Conservation (phyloP, 2,797 vertebrate genomes). For the Pseudochirops cupreus region DNA sequence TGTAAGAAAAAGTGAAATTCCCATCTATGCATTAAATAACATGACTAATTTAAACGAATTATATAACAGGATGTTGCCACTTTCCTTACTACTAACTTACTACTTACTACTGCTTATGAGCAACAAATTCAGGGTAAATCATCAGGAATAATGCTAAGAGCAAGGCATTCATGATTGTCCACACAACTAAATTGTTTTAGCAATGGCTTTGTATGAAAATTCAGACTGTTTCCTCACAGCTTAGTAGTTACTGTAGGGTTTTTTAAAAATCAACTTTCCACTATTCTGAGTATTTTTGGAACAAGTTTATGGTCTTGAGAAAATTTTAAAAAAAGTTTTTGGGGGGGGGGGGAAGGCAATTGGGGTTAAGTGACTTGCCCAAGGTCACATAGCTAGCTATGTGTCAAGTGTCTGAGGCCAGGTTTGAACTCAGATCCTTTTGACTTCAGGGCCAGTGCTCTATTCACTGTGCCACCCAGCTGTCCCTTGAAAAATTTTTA, state of each 20-base stretch:
- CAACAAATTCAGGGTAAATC: slow-evolving; percentile 15
- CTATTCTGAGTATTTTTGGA: slow-evolving; percentile 24
- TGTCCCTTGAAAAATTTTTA: slow-evolving; percentile 30
- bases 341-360: no score
- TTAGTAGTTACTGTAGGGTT: not conserved
- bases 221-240: not conserved
- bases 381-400: no score
- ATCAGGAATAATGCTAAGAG: slow-evolving; percentile 25
- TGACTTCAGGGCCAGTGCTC: no score
- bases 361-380: no score
- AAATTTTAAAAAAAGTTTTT: slow-evolving; percentile 1
- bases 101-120: slow-evolving; percentile 1
- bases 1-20: slow-evolving; percentile 34
- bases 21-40: not conserved
- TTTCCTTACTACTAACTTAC: slow-evolving; percentile 34
- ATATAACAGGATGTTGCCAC: slow-evolving; percentile 11
- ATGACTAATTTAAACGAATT: not conserved
- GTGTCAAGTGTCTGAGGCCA: no score
- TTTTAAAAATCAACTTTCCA: not conserved
- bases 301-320: slow-evolving; percentile 11
- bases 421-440: no score
- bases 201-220: not conserved
- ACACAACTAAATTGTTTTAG: slow-evolving; percentile 19
- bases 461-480: no score
- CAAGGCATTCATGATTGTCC: not conserved